Base-by-base conservation (phyloP, 2,888 invertebrate species). In the Carcina quercana region DNA sequence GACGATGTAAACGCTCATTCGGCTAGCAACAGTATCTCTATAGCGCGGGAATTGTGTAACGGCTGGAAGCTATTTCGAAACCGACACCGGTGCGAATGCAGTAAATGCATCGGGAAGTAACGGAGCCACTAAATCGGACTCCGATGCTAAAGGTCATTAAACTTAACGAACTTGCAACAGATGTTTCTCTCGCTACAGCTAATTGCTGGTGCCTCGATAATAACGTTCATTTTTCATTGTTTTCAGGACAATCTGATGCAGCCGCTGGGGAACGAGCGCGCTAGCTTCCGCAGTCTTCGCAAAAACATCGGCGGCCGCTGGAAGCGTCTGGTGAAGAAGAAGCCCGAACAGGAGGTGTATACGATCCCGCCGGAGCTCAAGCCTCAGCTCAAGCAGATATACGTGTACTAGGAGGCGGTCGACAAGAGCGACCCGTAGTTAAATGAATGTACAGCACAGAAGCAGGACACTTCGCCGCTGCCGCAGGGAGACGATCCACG, bases 301-400 rank as follows among this genome's bases (percentile, higher is more conserved):
- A 94, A 93, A 73, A 94, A 94, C 71, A 89, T 94, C 58, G 92
- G 93, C 59, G 93, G 94, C 59, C 91, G 91, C 65, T 94, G 93
- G 90, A 91, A 92, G 74, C 90, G 93, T 62, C 86, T 94, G 56
- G 93, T 94, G 50, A 92, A 92, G 72, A 91, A 90, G 87, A 94
- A 94, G 86, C 90, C 92, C 45, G 89, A 89, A 64, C 89, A 91
- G 72, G 91, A 93, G 67, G 88, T 90, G 47, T 92, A 92, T 83
- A 90, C 91, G 73, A 93, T 94, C 86, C 94, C 94, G 54, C 92
- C 93, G 37, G 94, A 94, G 84, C 86, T 94, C 60, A 92, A 92
- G 73, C 93, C 93, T 53, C 94, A 94, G 85, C 87, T 94, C 53
- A 94, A 94, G 83, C 91, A 93, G 69, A 94, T 94, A 65, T 94